phyloP scores from a whole-genome alignment of 2,113 vertebrate species.

The Myiozetetes cayanensis region DNA sequence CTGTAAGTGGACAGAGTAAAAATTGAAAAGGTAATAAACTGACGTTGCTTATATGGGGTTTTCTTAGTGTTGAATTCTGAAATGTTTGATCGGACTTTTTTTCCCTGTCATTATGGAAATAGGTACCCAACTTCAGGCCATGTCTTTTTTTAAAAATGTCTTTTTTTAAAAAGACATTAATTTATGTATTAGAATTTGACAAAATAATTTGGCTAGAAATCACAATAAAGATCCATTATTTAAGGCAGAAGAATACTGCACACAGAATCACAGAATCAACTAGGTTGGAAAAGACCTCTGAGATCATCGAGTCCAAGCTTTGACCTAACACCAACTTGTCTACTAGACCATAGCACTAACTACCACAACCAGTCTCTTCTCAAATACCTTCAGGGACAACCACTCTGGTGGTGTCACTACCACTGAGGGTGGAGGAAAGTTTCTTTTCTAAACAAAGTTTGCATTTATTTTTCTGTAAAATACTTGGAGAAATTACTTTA shows the following conservation, averaged over 20 bases:
- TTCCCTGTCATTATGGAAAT: neutral
- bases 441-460: neutral
- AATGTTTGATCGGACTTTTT: constrained; percentile 1
- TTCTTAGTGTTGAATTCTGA: constrained; percentile 23
- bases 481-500: neutral
- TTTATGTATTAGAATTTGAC: neutral
- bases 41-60: neutral
- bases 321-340: too few species aligned
- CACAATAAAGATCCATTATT: neutral
- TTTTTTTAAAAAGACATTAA: constrained; percentile 40
- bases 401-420: neutral
- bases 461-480: neutral
- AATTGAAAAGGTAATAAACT: constrained; percentile 35
- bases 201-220: constrained; percentile 29
- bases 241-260: neutral
- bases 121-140: neutral
- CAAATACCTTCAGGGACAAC: neutral
- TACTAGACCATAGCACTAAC: too few species aligned
- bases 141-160: too few species aligned
- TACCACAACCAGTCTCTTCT: too few species aligned
- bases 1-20: constrained; percentile 11
- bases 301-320: too few species aligned
- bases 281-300: too few species aligned
- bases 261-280: too few species aligned
- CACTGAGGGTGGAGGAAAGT: neutral